Conservation (phyloP, 2,113 vertebrate species). For the Asarcornis scutulata region DNA sequence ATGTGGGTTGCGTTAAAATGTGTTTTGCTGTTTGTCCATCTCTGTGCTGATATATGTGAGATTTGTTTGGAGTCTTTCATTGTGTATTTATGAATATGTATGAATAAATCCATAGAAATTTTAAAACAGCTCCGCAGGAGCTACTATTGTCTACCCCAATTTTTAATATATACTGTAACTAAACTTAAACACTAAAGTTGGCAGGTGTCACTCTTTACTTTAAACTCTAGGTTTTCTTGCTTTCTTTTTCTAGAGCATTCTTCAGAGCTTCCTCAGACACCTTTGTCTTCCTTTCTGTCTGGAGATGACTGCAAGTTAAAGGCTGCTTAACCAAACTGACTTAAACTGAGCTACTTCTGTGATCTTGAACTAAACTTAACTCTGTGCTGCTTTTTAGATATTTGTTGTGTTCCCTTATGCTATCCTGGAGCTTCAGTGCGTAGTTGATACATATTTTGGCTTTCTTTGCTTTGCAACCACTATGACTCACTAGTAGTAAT, state of each 20-base stretch:
- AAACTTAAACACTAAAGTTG: fast-evolving
- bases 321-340: neutral
- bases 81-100: neutral
- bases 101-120: neutral
- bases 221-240: neutral
- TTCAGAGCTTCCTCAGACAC: neutral
- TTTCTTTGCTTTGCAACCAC: neutral
- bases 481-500: neutral
- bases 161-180: neutral
- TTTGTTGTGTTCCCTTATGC: neutral
- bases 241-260: neutral
- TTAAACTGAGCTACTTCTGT: neutral
- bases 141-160: neutral
- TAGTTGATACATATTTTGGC: neutral
- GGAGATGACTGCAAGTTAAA: neutral
- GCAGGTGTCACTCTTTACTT: neutral
- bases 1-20: neutral
- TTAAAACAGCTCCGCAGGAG: neutral
- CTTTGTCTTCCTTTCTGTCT: neutral
- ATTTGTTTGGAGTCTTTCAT: neutral
- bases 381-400: neutral
- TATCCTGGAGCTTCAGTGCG: neutral
- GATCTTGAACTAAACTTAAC: constrained; percentile 5
- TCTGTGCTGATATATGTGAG: neutral
- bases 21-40: neutral